Evolutionary conservation across 2,888 invertebrate genomes (phyloP), one percentile per base, ranked within the genome.

Genomic region (Horisme vitalbata): DNA sequence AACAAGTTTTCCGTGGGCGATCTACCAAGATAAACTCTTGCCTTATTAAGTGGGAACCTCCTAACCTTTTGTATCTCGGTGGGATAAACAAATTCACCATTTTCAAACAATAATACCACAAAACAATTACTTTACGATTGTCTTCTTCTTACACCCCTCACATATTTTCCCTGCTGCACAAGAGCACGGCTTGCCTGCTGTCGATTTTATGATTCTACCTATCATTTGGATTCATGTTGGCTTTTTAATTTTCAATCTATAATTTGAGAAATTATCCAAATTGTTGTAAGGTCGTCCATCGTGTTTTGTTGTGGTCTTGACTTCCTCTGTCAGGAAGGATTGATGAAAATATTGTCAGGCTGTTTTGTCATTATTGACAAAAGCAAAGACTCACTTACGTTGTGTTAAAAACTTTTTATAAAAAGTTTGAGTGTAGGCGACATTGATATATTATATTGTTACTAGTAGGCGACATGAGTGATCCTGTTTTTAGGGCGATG

Each of bases 21-120:
- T 18, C 4, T 18, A 1, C 18, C 4, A 18, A 18, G 4, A 18
- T 18, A 6, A 18, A 7, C 1, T 18, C 18, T 6, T 1, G 4
- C 5, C n/a, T 13, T 15, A 9, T 20, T 11, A 30, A 37, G 13
- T 8, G 15, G 6, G 12, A 12, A 12, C n/a, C 32, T 35, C 43
- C 53, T 27, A 45, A 70, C 70, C 70, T 70, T 70, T 61, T 70
- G 39, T 64, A 68, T 46, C 55, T 67, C 43, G 63, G 61, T 24
- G 61, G 62, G 13, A 51, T 51, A 58, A 53, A 65, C 43, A 67
- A 47, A 49, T 61, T 56, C 57, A 68, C 58, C 58, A 59, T 59
- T 45, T 11, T 48, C 27, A 46, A 34, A 36, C 6, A 38, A 52
- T 34, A 39, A 27, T 15, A 37, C 23, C 43, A 52, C 43, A 37